Evolutionary conservation across 2,113 vertebrate species (phyloP).

Genomic region (Alectura lathami): DNA sequence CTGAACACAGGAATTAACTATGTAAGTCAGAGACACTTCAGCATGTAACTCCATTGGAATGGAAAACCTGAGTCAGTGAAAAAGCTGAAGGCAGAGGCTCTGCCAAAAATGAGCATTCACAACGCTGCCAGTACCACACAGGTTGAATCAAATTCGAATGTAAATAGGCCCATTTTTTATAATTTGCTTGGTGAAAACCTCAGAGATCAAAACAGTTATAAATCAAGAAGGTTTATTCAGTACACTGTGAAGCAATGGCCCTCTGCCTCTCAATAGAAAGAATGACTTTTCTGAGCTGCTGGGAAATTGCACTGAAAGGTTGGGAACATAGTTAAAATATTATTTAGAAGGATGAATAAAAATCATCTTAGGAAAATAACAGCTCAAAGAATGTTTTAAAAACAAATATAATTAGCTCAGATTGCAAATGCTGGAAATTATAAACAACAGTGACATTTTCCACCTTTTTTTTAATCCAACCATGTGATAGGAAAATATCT

Average conservation of each 20-base stretch:
- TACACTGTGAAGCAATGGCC: not conserved
- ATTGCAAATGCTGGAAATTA: not conserved
- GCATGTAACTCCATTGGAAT: not conserved
- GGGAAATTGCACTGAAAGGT: not conserved
- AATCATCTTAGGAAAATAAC: not conserved
- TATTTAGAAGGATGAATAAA: not conserved
- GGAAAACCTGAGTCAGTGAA: conserved; percentile 67
- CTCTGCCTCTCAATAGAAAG: not conserved
- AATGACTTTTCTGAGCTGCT: not conserved
- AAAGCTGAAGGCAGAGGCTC: conserved; percentile 26
- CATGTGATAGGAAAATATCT: not conserved
- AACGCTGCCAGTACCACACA: conserved; percentile 66
- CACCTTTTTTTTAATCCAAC: not conserved
- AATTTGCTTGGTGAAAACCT: conserved; percentile 50
- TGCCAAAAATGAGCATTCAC: conserved; percentile 52
- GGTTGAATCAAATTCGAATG: conserved; percentile 61
- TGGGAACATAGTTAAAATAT: not conserved
- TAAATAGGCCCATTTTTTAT: conserved; percentile 38
- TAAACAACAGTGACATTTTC: not conserved
- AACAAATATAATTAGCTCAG: conserved; percentile 18
- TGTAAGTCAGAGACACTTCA: conserved; percentile 4
- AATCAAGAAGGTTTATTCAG: conserved; percentile 21
- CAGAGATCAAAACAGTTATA: conserved; percentile 52
- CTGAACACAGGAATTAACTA: not conserved
- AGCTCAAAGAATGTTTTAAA: conserved; percentile 9